Evolutionary conservation across 2,797 vertebrate genomes (phyloP), one percentile per base, ranked within the genome.

Genomic region (Lycodopsis pacificus): DNA sequence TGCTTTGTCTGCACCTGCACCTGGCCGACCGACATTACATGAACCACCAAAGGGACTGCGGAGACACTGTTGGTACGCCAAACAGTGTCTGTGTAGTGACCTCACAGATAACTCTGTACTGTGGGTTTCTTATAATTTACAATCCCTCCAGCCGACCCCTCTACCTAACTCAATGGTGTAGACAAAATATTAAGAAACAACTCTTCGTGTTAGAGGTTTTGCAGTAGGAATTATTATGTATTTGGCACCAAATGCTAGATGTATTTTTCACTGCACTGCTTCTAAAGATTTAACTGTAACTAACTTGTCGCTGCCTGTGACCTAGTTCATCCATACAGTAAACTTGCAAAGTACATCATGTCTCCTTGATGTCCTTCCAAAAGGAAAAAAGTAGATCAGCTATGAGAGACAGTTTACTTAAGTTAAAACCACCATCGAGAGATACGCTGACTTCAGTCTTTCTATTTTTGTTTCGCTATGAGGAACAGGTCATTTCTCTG

Each of bases 1-100:
- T 56, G 72, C 85, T 90, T 88, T 92, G 83, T 91, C 57, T 88
- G 89, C 87, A 91, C 87, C 68, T 88, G 89, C 90, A 91, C 87
- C 85, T 92, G 91, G 91, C 59, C 46, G 32, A 71, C 65, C 34
- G 51, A 63, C 64, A 69, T 53, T 34, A 68, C 11, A 82, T 13
- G 11, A 32, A 83, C 32, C 11, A 59, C 73, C 63, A 48, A 67
- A 32, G 57, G 62, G 73, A 53, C 5, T 58, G 66, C 27, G 22
- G 6, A 75, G 44, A 76, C 53, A 65, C 42, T 74, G 51, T 67
- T 30, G 51, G 42, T 57, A 54, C 67, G 38, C 65, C 48, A 17
- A 20, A 80, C 65, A 20, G 46, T 48, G 46, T 48, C 15, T 48
- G 61, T 20, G 20, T 25, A 65, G 27, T n/a, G 48, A 48, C 48